Base-by-base conservation (phyloP, 2,113 vertebrate genomes). In the Eira barbara region DNA sequence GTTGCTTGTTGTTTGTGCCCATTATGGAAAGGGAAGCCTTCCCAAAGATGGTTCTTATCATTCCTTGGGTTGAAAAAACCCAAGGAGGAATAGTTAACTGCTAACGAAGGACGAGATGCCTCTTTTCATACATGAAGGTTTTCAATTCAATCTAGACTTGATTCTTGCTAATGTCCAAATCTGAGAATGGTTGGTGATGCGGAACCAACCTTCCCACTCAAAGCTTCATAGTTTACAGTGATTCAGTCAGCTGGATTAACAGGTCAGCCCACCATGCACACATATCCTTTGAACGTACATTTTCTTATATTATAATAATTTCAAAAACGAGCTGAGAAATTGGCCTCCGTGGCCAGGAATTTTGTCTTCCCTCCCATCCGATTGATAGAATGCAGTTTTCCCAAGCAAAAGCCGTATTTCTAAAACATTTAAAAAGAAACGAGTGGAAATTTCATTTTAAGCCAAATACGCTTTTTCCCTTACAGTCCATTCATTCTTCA, bases 361-460 rank as follows among this genome's bases (percentile, higher is more conserved):
- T 31, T 80, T 10, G 27, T 86, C 45, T 42, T 94, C n/a, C 42
- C 89, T 57, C 57, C 42, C 10, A 6, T 52, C 29, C 83, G 74
- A 89, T 61, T 3, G 1, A 83, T 47, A 52, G 59, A 93, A 84
- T 25, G 2, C 8, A 52, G 4, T 63, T 71, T 91, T 92, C 74
- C 57, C n/a, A 39, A 80, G 84, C 8, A 49, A 96, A 86, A 91
- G 71, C 63, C 91, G 4, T 97, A 91, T 65, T 96, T 98, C 80
- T 96, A 95, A 97, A 95, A 95, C 95, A 2, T 96, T 97, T 92
- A 7, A 90, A 97, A 96, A 85, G 42, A 67, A 98, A 91, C 76
- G 82, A 96, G 80, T 88, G 10, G 47, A 85, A 65, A 97, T 98
- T 97, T 98, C 63, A 97, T 98, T 98, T 98, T 39, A 92, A 95